Percentiles rank a stretch among this genome's conserved stretches.
Evolutionary conservation across 2,797 vertebrate species (phyloP).

Genomic region (Dendrocincla fuliginosa): DNA sequence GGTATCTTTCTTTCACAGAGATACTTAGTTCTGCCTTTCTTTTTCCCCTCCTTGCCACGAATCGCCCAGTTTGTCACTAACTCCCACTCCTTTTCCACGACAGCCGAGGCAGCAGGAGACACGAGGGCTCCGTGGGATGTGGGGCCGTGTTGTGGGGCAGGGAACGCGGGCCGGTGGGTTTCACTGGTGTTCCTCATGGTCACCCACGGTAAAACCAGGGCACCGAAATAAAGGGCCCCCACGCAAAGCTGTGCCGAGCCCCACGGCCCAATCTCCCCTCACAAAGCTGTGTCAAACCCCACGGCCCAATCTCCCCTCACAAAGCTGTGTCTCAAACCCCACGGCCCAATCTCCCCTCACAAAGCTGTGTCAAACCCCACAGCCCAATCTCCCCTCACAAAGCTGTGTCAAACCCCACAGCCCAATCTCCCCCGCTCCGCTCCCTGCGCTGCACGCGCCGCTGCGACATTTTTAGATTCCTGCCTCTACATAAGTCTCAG

Average conservation of each 20-base stretch:
- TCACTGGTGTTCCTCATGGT: neutral
- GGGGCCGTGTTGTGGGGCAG: no score
- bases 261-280: no score
- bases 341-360: neutral
- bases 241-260: fast-evolving
- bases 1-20: neutral
- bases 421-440: no score
- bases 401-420: no score
- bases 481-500: neutral
- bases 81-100: no score
- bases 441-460: neutral
- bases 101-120: no score
- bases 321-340: no score
- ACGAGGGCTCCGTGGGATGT: no score
- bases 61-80: neutral
- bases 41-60: neutral
- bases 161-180: neutral
- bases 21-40: neutral
- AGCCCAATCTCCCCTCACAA: no score
- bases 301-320: no score
- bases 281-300: fast-evolving
- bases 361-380: neutral
- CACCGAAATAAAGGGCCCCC: neutral
- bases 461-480: neutral
- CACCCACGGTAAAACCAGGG: neutral